Base-by-base conservation (phyloP, 2,797 vertebrate species). In the Gambusia yucatana region DNA sequence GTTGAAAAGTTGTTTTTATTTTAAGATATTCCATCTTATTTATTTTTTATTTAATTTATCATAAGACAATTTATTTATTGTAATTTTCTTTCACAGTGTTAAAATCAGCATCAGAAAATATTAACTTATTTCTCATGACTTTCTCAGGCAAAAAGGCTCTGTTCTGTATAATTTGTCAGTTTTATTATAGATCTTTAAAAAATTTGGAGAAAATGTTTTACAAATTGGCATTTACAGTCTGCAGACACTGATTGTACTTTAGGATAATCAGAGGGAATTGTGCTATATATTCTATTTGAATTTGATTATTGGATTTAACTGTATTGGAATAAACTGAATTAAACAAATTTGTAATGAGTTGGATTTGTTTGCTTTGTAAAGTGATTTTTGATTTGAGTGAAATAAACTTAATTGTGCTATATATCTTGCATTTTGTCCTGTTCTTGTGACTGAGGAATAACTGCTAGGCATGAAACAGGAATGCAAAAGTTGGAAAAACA, bases 41-140 rank as follows among this genome's bases (percentile, higher is more conserved):
- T 84, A 78, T 79, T 72, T 76, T 50, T 67, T 17, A 74, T 55
- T 81, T 36, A 86, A 88, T 88, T 87, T 89, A 85, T 82, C 47
- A 50, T 78, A 87, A 78, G 73, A 76, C 83, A 9, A 52, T 16
- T 59, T 87, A 83, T 87, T 88, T 92, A 83, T 89, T 88, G 28
- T 75, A 30, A 70, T 79, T 41, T 47, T 70, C 16, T 76, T 71
- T 72, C 59, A 55, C n/a, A 39, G 30, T 28, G 48, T 8, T 72
- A 44, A 72, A 67, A 63, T 74, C 2, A 50, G 46, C 20, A 25
- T 74, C 30, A 69, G 30, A 73, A 65, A 86, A 84, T 44, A 84
- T 84, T 69, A 78, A 72, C 79, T 65, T 61, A 5, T 72, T 81
- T 44, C 48, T 76, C 14, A 28, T 36, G 11, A 77, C 1, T 59